Conservation (phyloP, 2,113 vertebrate genomes). For the Pseudolaguvia tuberculata region DNA sequence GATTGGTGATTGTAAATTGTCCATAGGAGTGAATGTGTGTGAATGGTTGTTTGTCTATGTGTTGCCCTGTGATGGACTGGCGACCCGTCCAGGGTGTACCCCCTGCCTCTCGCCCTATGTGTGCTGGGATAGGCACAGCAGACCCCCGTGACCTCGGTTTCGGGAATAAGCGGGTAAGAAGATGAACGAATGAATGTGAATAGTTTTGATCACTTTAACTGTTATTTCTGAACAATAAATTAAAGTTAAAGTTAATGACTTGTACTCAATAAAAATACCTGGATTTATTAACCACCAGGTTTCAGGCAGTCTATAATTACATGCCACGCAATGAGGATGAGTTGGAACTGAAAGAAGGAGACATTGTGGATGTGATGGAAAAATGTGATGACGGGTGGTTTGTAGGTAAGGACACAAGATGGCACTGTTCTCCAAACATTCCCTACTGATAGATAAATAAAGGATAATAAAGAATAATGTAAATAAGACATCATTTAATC, state of each 20-base stretch:
- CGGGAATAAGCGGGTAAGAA: too few relatives aligned
- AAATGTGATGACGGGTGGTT: slow-evolving; percentile 92
- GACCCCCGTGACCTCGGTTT: too few relatives aligned
- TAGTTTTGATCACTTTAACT: background rate
- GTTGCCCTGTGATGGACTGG: too few relatives aligned
- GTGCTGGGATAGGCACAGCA: too few relatives aligned
- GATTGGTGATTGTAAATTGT: too few relatives aligned
- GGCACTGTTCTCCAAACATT: slow-evolving; percentile 23
- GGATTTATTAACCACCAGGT: slow-evolving; percentile 65
- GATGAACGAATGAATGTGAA: too few relatives aligned
- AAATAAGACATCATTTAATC: too few relatives aligned
- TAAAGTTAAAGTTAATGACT: background rate
- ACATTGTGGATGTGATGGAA: slow-evolving; percentile 87
- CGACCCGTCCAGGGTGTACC: too few relatives aligned
- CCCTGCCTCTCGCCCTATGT: too few relatives aligned
- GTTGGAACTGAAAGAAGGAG: slow-evolving; percentile 83
- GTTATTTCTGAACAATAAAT: background rate
- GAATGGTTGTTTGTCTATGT: too few relatives aligned
- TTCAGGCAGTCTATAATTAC: slow-evolving; percentile 88
- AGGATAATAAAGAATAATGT: too few relatives aligned
- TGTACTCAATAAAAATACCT: background rate
- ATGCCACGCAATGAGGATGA: slow-evolving; percentile 85
- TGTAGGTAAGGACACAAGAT: slow-evolving; percentile 73
- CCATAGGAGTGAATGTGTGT: too few relatives aligned
- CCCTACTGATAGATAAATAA: background rate